Evolutionary conservation across 1,140 invertebrate genomes (phyloP).

Genomic region (Drosophila pseudoobscura): DNA sequence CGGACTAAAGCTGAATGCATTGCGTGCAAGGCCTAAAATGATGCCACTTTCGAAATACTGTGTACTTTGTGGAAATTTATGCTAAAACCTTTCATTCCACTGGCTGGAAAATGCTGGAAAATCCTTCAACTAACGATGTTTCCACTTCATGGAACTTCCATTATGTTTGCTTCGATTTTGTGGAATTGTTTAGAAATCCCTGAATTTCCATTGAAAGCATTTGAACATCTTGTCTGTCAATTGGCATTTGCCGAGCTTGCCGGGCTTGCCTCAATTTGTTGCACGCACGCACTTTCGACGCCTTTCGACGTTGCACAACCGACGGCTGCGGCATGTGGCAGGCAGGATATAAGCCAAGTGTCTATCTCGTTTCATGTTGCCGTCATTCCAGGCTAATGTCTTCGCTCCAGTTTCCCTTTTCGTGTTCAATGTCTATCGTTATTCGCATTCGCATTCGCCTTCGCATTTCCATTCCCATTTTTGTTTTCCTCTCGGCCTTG

Average conservation of each 20-base stretch:
- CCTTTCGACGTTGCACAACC: conserved; percentile 35
- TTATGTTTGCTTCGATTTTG: not conserved
- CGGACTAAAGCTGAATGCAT: conserved; percentile 12
- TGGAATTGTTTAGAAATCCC: conserved; percentile 3
- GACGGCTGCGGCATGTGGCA: conserved; percentile 20
- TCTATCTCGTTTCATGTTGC: conserved; percentile 76
- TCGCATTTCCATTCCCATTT: not conserved
- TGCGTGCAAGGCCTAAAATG: conserved; percentile 29
- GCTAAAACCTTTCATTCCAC: not conserved
- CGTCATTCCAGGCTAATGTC: conserved; percentile 79
- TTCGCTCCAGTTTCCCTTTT: conserved; percentile 78
- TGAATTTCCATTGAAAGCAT: conserved; percentile 23
- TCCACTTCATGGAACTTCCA: too few relatives aligned
- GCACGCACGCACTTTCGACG: conserved; percentile 56
- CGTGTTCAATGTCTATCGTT: conserved; percentile 78
- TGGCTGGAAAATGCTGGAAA: too few relatives aligned
- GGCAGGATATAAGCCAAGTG: conserved; percentile 63
- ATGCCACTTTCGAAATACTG: conserved; percentile 12
- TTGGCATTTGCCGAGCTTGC: conserved; percentile 46
- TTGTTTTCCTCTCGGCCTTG: conserved; percentile 24
- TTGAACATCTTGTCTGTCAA: conserved; percentile 47
- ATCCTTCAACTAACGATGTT: too few relatives aligned
- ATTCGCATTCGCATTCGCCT: conserved; percentile 41
- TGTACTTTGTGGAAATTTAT: not conserved
- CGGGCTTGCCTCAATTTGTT: conserved; percentile 47